These are phyloP conservation scores for Mormoops blainvillei DNA, from an alignment of 2,113 vertebrate species.

Conservation along the genomic window DNA sequence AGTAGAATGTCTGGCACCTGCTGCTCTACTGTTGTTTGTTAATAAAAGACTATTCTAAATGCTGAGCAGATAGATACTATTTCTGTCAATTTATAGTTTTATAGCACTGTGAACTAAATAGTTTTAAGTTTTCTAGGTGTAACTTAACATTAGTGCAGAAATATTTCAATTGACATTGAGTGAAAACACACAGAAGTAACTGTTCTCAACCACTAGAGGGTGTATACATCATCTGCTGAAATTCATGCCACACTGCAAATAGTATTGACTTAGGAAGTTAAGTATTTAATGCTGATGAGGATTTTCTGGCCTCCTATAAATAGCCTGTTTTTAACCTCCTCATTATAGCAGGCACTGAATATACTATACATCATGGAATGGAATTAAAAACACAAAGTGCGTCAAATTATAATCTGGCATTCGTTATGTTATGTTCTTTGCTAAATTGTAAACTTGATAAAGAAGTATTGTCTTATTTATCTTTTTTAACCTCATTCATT, in stretches of 20 bases:
- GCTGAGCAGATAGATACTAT: not conserved
- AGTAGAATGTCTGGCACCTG: not conserved
- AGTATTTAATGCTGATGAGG: not conserved
- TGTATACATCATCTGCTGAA: not conserved
- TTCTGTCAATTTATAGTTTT: not conserved
- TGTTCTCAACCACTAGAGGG: slow-evolving; percentile 57
- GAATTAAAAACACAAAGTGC: slow-evolving; percentile 16
- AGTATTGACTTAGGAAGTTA: not conserved
- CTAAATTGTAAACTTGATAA: not conserved
- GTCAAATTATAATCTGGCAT: not conserved
- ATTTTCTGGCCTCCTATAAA: not conserved
- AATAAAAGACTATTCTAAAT: not conserved
- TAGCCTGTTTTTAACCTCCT: not conserved
- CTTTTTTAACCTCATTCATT: not conserved
- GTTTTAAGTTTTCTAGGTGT: not conserved
- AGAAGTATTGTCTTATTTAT: not conserved
- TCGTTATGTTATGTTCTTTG: not conserved
- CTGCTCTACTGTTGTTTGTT: not conserved
- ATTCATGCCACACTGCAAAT: not conserved
- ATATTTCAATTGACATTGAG: not conserved
- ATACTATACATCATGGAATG: not conserved
- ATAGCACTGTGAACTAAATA: not conserved
- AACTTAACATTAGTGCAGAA: not conserved
- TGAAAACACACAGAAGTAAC: not conserved
- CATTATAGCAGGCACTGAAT: not conserved